A percentile compares a stretch with the other conserved stretches of the same genome.
Evolutionary conservation across 2,797 vertebrate species (phyloP).

Genomic region (Karalla daura): DNA sequence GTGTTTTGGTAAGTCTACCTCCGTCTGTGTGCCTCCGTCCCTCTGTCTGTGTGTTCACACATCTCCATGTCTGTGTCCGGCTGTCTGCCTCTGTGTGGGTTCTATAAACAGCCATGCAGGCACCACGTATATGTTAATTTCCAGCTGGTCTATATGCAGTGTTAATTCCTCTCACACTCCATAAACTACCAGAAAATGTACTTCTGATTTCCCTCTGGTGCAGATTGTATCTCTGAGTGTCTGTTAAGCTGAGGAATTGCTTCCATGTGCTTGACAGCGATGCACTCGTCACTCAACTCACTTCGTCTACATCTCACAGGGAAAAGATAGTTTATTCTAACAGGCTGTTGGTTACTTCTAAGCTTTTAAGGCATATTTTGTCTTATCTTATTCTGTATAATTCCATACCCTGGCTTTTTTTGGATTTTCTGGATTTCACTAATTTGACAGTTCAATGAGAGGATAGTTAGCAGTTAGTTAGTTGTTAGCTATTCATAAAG

Average conservation of each 20-base stretch:
- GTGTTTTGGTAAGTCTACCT: conserved; percentile 28
- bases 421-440: not conserved
- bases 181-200: conserved; percentile 62
- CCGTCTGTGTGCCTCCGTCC: conserved; percentile 22
- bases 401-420: no score
- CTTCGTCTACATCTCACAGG: conserved; percentile 28
- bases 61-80: conserved; percentile 29
- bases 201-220: conserved; percentile 61
- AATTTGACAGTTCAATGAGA: not conserved
- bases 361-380: conserved; percentile 7
- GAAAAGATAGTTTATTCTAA: conserved; percentile 26
- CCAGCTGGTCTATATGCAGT: conserved; percentile 54
- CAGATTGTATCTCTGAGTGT: conserved; percentile 63
- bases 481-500: conserved; percentile 7
- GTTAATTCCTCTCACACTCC: conserved; percentile 65
- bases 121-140: conserved; percentile 57
- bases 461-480: not conserved
- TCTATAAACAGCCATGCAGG: conserved; percentile 36
- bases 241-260: conserved; percentile 65
- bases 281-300: conserved; percentile 34
- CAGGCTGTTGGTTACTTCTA: conserved; percentile 13
- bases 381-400: conserved; percentile 6
- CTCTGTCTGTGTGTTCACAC: conserved; percentile 19
- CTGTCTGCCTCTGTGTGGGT: conserved; percentile 59
- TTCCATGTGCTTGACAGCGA: conserved; percentile 70